These are phyloP conservation scores for Agriopis marginaria DNA, from an alignment of 2,888 invertebrate species.

Conservation along the genomic window DNA sequence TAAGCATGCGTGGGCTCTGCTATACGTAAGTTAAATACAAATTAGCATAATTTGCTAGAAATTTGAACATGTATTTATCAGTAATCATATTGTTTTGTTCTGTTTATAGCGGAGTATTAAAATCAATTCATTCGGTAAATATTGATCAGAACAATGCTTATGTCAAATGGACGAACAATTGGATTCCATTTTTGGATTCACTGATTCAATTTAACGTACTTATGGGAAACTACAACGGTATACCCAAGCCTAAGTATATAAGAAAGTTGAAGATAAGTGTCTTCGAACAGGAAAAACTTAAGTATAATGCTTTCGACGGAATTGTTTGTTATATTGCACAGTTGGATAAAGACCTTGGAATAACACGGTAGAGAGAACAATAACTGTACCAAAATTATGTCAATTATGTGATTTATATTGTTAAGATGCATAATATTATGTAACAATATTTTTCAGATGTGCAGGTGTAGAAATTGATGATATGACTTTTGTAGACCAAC, in stretches of 20 bases:
- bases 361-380: slow-evolving; percentile 31
- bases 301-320: background rate
- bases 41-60: background rate
- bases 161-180: slow-evolving; percentile 42
- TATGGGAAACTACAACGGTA: slow-evolving; percentile 38
- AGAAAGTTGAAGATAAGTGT: slow-evolving; percentile 33
- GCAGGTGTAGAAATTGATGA: slow-evolving; percentile 56
- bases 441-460: slow-evolving; percentile 48
- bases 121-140: slow-evolving; percentile 40
- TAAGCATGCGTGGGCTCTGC: slow-evolving; percentile 35
- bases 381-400: background rate
- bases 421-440: background rate
- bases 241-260: slow-evolving; percentile 41
- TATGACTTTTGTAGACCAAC: slow-evolving; percentile 57
- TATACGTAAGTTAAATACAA: slow-evolving; percentile 33
- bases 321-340: slow-evolving; percentile 26
- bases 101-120: slow-evolving; percentile 36
- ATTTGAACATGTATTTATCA: background rate
- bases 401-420: background rate
- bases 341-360: slow-evolving; percentile 26
- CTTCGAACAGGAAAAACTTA: slow-evolving; percentile 23
- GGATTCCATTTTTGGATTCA: slow-evolving; percentile 45
- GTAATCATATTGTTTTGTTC: background rate
- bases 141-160: slow-evolving; percentile 34
- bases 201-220: slow-evolving; percentile 45